phyloP scores from a whole-genome alignment of 2,888 invertebrate species.

The Lithosia quadra region DNA sequence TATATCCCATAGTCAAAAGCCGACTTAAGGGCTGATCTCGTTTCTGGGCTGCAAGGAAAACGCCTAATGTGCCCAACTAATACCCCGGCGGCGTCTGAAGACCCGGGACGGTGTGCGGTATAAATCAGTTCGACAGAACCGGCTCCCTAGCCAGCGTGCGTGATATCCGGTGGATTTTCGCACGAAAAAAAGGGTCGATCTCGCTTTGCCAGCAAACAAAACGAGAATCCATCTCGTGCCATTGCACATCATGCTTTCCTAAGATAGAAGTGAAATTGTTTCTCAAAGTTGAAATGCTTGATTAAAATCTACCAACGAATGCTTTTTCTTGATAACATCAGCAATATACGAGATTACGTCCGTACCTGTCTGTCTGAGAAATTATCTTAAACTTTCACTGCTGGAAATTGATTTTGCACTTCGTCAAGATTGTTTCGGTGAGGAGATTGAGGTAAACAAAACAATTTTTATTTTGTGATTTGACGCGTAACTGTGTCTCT shows the following conservation, averaged over 20 bases:
- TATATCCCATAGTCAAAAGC: too few species aligned
- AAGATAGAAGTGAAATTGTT: constrained; percentile 69
- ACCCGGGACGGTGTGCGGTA: too few species aligned
- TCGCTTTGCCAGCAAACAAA: constrained; percentile 45
- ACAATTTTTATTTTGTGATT: background rate
- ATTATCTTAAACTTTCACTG: constrained; percentile 33
- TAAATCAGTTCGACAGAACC: too few species aligned
- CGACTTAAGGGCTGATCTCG: too few species aligned
- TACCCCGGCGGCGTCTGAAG: too few species aligned
- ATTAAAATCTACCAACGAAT: constrained; percentile 26
- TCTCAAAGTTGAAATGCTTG: constrained; percentile 56
- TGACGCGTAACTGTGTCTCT: background rate
- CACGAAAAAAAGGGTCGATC: constrained; percentile 12
- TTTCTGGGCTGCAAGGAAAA: too few species aligned
- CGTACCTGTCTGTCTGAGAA: constrained; percentile 17
- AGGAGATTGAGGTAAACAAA: background rate
- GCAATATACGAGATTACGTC: constrained; percentile 15
- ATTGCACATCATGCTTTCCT: constrained; percentile 58
- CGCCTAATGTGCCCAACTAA: too few species aligned
- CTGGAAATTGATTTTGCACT: constrained; percentile 17
- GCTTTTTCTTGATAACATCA: constrained; percentile 30
- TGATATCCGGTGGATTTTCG: too few species aligned
- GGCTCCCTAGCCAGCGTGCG: too few species aligned
- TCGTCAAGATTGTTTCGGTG: background rate
- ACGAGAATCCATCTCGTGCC: constrained; percentile 39